These are phyloP conservation scores for Sebastes minor DNA, from an alignment of 2,797 vertebrate species.

Conservation along the genomic window DNA sequence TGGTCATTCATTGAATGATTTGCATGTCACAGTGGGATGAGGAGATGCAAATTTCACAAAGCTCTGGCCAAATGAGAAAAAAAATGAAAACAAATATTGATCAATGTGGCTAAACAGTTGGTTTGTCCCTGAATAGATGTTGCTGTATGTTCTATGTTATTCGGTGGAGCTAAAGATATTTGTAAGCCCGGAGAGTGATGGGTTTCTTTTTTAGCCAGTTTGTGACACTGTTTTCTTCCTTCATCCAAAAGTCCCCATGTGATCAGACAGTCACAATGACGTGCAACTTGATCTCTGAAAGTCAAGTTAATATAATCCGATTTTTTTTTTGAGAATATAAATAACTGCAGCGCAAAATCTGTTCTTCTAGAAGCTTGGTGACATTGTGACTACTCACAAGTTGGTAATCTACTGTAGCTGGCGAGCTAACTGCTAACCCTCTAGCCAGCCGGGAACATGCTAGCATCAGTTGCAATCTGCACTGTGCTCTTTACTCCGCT, in stretches of 20 bases:
- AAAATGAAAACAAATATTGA: fast-evolving
- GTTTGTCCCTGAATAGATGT: neutral
- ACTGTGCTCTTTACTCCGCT: neutral
- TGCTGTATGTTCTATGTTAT: neutral
- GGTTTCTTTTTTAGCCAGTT: neutral
- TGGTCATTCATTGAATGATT: constrained; percentile 29
- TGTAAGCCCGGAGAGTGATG: neutral
- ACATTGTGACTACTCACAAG: neutral
- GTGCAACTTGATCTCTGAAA: neutral
- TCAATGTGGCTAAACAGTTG: neutral
- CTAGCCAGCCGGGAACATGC: neutral
- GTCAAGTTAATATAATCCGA: neutral
- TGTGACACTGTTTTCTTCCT: neutral
- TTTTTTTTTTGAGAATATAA: neutral
- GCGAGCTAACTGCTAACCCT: neutral
- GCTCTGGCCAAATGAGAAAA: neutral
- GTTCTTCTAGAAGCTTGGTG: neutral
- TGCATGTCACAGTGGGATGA: constrained; percentile 46
- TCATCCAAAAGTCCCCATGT: neutral
- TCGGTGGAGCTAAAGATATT: neutral
- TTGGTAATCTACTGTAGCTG: neutral
- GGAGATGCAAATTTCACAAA: constrained; percentile 54
- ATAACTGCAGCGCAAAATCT: neutral
- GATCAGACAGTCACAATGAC: neutral
- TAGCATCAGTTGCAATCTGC: neutral